These are phyloP conservation scores for Metallyticus violacea DNA, from an alignment of 2,888 invertebrate species.

Conservation along the genomic window DNA sequence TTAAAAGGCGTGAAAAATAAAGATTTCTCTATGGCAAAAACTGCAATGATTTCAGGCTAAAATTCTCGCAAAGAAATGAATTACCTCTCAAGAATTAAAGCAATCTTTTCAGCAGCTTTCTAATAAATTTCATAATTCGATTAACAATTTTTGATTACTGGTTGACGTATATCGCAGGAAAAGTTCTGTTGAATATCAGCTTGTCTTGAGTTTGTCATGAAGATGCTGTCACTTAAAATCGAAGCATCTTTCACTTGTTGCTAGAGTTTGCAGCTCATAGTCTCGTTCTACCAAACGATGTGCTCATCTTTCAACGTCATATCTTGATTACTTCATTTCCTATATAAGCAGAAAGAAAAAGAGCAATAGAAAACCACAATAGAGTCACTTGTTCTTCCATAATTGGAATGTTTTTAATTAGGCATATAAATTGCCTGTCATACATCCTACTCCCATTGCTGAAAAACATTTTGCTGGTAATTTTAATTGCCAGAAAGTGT, in stretches of 20 bases:
- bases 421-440: background rate
- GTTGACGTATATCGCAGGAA: too few relatives aligned
- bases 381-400: background rate
- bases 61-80: too few relatives aligned
- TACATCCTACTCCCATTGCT: background rate
- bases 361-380: background rate
- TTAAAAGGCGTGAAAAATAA: too few relatives aligned
- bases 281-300: background rate
- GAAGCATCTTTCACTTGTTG: background rate
- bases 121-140: too few relatives aligned
- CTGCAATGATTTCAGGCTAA: too few relatives aligned
- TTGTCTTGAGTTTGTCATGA: background rate
- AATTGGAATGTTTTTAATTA: background rate
- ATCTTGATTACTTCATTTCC: background rate
- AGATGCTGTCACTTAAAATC: background rate
- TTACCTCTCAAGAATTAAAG: too few relatives aligned
- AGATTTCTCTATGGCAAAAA: too few relatives aligned
- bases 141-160: too few relatives aligned
- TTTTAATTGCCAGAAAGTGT: too few relatives aligned
- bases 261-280: background rate
- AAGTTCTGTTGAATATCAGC: background rate
- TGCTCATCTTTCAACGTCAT: background rate
- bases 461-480: background rate
- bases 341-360: background rate
- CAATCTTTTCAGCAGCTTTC: too few relatives aligned